Base-by-base conservation (phyloP, 2,888 invertebrate species). In the Papilio protenor region DNA sequence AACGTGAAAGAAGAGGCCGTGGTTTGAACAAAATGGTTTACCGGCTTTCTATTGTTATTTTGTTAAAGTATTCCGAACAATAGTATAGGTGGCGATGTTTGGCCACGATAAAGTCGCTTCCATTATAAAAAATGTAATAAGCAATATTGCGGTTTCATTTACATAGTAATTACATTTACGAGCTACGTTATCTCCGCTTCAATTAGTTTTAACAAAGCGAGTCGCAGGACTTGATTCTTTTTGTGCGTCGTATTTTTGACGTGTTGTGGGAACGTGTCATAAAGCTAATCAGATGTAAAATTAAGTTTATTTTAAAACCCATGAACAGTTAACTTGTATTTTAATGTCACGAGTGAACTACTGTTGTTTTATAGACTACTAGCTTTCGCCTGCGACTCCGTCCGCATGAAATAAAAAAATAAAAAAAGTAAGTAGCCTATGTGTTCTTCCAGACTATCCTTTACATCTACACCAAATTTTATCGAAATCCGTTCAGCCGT, bases 21-120 rank as follows among this genome's bases (percentile, higher is more conserved):
- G 69, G 75, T 78, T 79, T 75, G 75, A 21, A 61, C 61, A 73
- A 75, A 75, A 75, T 27, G 52, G n/a, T 71, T 23, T 73, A 71
- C 76, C 64, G 73, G 77, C 73, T 80, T 76, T 77, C 75, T 69
- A 81, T 79, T 81, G 81, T 81, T 75, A 64, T 77, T 79, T 57
- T 66, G 57, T 77, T 77, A 77, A 79, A 77, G 75, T 70, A 75
- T 79, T 75, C 64, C 27, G n/a, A 79, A 81, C 81, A 81, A 81
- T 81, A 72, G 57, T 57, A 49, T 76, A 64, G 73, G 72, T 40
- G 14, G 66, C 55, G 80, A 80, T 80, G 69, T 55, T 81, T 74
- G 72, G 49, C 45, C 59, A 73, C n/a, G 80, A 81, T 79, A 78
- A 78, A 49, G 55, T 27, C 16, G 49, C 52, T 18, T 78, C 49